Base-by-base conservation (phyloP, 2,113 vertebrate species). In the Meleagris gallopavo region DNA sequence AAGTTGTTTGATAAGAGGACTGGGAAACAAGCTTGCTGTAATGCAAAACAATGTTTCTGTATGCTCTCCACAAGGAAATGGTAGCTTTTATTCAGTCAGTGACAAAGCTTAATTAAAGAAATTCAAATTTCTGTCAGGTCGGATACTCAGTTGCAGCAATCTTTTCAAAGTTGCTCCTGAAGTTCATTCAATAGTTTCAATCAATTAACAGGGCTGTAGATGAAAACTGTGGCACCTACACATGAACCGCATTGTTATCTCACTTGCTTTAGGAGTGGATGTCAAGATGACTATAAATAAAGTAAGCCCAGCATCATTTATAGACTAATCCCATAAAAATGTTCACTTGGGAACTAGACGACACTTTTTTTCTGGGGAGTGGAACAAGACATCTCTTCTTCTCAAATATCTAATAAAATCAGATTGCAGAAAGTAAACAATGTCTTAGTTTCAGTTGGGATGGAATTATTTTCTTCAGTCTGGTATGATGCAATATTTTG, bases 271-370 rank as follows among this genome's bases (percentile, higher is more conserved):
- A 73, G 60, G 88, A 55, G 89, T 27, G n/a, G 25, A 80, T 38
- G 40, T 60, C 85, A 94, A 72, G 13, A 58, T 52, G 88, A 90
- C 83, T 73, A 74, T 17, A 82, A 85, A 88, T 73, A 88, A 93
- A 74, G n/a, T n/a, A n/a, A n/a, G n/a, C n/a, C 4, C 46, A 86
- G 12, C 24, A 89, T 45, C 13, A 54, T 71, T 88, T 77, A 77
- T 11, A 90, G 45, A 81, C 34, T 3, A 1, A 45, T 92, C 77
- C 19, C 32, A 64, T 7, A 61, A 55, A 36, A 55, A 70, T 83
- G 82, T 84, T 89, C 41, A 45, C 17, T 70, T 80, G 29, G 9
- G 34, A 82, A 60, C 20, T 60, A 25, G 17, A 81, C 36, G 83
- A 38, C 17, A 41, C 19, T 67, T 29, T 46, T 57, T 77, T 40